These are phyloP conservation scores for Noctua janthe DNA, from an alignment of 2,888 invertebrate species.

Conservation along the genomic window DNA sequence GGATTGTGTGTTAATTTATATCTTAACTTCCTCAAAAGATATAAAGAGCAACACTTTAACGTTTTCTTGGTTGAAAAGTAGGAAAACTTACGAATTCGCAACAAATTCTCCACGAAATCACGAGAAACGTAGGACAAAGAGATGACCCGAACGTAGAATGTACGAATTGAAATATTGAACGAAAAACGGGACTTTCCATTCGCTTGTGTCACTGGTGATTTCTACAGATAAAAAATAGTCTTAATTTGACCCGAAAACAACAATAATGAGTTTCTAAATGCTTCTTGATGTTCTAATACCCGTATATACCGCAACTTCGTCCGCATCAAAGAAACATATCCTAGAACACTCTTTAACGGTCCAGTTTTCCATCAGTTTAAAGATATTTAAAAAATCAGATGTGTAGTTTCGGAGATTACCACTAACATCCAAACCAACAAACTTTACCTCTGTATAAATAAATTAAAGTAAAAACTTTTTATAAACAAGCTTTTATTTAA, in stretches of 20 bases:
- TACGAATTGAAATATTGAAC: not conserved
- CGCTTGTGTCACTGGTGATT: not conserved
- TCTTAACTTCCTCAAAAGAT: not conserved
- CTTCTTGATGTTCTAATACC: not conserved
- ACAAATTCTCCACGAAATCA: constrained; percentile 15
- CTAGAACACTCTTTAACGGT: not conserved
- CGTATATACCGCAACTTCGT: not conserved
- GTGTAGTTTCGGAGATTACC: not conserved
- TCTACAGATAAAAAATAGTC: constrained; percentile 3
- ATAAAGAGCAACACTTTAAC: not conserved
- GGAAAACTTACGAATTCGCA: constrained; percentile 5
- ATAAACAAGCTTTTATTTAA: no score
- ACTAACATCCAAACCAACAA: not conserved
- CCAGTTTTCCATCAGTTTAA: not conserved
- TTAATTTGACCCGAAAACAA: not conserved
- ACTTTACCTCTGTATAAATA: not conserved
- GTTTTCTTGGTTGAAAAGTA: constrained; percentile 16
- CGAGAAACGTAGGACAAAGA: not conserved
- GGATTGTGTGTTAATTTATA: not conserved
- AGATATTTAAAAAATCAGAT: not conserved
- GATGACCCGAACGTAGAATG: not conserved
- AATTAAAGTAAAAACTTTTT: no score
- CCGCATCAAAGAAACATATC: not conserved
- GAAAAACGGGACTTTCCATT: constrained; percentile 11
- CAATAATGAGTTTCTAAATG: not conserved